Evolutionary conservation across 2,888 invertebrate species (phyloP).

Genomic region (Phaedon cochleariae): DNA sequence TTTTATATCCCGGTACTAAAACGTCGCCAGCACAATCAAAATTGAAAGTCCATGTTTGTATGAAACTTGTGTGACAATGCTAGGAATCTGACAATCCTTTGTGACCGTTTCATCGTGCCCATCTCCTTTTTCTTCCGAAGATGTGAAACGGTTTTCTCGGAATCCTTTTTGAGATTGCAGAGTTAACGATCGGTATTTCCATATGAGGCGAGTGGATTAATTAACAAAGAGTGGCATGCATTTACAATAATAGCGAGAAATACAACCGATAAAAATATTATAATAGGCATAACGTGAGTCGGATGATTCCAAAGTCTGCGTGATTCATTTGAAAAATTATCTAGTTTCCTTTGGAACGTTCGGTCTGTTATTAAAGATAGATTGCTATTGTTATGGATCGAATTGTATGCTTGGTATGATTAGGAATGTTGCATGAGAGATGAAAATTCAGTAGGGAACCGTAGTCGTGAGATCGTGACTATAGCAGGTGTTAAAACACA

Average conservation of each 20-base stretch:
- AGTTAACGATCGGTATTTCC: conserved; percentile 37
- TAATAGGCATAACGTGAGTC: conserved; percentile 41
- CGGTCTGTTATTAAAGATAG: conserved; percentile 26
- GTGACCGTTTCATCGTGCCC: background rate
- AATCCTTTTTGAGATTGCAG: conserved; percentile 31
- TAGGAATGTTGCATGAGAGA: background rate
- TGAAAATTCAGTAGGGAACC: background rate
- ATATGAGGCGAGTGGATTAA: conserved; percentile 37
- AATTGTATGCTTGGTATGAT: conserved; percentile 7
- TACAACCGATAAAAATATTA: conserved; percentile 36
- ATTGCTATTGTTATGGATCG: conserved; percentile 16
- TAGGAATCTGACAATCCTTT: background rate
- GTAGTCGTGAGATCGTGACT: background rate
- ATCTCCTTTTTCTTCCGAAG: conserved; percentile 5
- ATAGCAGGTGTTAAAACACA: background rate
- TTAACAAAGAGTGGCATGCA: conserved; percentile 38
- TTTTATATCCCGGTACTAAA: background rate
- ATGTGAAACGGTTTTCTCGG: conserved; percentile 25
- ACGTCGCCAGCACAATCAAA: conserved; percentile 6
- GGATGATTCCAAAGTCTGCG: conserved; percentile 35
- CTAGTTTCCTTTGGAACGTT: conserved; percentile 27
- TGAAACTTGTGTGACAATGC: background rate
- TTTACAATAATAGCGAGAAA: conserved; percentile 43
- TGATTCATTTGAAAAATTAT: conserved; percentile 39
- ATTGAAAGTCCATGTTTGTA: conserved; percentile 3